Base-by-base conservation (phyloP, 2,113 vertebrate genomes). In the Diadophis punctatus region DNA sequence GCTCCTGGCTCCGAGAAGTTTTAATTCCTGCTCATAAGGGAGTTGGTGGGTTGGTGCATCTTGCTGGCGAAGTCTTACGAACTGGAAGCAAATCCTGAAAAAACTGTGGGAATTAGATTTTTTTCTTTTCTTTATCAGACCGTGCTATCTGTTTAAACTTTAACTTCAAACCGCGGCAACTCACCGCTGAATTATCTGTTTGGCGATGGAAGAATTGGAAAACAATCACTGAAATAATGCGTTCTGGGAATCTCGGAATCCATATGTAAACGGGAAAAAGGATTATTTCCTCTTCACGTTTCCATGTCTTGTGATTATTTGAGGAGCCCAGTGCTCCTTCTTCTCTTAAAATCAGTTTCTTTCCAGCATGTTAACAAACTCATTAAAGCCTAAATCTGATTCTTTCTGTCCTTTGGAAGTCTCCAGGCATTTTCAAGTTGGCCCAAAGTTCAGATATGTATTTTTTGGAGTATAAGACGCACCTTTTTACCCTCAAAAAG, bases 371-470 rank as follows among this genome's bases (percentile, higher is more conserved):
- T 87, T 90, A 93, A 90, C 90, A 91, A 91, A 27, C 46, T 87
- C 90, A 74, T 90, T 86, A 91, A 90, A 93, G 30, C 60, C 86
- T 90, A 68, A 90, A 87, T 63, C 87, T 86, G 74, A 93, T 90
- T 90, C 84, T 88, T 91, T 68, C 68, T 90, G 27, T 53, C 89
- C 85, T 48, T 86, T 93, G 90, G 53, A 22, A 92, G 95, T 93
- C 91, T 94, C 92, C 87, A 1, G 86, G 89, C 63, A 1, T 22
- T 89, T 94, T 25, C 90, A 93, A 90, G 56, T 60, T 88, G 94
- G 86, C 94, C 80, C 68, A 3, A 48, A 93, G 93, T 93, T 94
- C 93, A 92, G 90, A 84, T 87, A n/a, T n/a, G n/a, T n/a, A n/a
- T n/a, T n/a, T n/a, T n/a, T n/a, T n/a, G n/a, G n/a, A n/a, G n/a